Base-by-base conservation (phyloP, 2,797 vertebrate genomes). In the Holocentrus rufus region DNA sequence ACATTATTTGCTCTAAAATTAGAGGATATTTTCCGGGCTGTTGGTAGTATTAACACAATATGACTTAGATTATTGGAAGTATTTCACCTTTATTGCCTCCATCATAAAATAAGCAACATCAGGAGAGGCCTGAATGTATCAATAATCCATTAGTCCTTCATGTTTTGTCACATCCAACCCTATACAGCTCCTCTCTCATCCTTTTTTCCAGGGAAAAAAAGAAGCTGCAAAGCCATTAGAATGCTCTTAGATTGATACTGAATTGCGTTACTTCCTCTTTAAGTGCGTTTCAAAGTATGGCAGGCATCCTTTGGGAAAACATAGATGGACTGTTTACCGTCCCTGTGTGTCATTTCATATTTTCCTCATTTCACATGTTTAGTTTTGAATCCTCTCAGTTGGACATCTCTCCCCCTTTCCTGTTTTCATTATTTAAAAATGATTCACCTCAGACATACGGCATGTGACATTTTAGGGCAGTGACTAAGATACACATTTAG, bases 251-350 rank as follows among this genome's bases (percentile, higher is more conserved):
- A 92, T 87, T 91, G 90, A 90, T 91, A 86, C 44, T 89, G 82
- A 81, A 85, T 83, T 87, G 88, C 87, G 57, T 61, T 81, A 85
- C 86, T 85, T 89, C 78, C 79, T 88, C 87, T 90, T 89, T 87
- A 91, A 93, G 90, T 92, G 91, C 85, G 80, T 90, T 90, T 91
- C 78, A 91, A 90, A 93, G 85, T 90, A 91, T 89, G 89, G 82
- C 90, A 91, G 88, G 72, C 72, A 1, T 90, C 91, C 89, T 74
- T 66, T 79, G 90, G 91, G 91, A 90, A 76, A 89, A 85, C 84
- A 83, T 81, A 91, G 90, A 92, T 92, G 90, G 91, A 90, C 88
- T 92, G 87, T 92, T 91, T 92, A 89, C 90, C 72, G 68, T 90
- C 77, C 76, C 53, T 10, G 6, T 14, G 57, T 93, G 91, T 92